Conservation (phyloP, 2,888 invertebrate genomes). For the Portevinia maculata region DNA sequence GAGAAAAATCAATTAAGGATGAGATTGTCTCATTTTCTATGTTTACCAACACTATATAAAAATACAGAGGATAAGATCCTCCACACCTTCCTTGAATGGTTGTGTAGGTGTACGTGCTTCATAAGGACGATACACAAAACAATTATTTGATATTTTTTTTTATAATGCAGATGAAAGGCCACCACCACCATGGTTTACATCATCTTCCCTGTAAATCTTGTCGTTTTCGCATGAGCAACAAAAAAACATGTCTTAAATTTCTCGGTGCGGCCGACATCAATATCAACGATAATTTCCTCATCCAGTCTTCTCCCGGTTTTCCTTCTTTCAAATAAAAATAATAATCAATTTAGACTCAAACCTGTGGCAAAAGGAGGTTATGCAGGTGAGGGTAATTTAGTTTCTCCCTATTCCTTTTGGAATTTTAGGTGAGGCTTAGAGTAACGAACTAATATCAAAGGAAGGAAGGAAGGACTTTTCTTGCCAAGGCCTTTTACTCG, state of each 20-base stretch:
- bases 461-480: constrained; percentile 58
- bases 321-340: constrained; percentile 65
- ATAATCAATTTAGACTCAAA: constrained; percentile 69
- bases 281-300: constrained; percentile 62
- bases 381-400: constrained; percentile 61
- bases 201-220: neutral
- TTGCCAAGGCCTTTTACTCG: constrained; percentile 16
- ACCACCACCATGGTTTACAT: neutral
- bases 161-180: constrained; percentile 30
- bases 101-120: constrained; percentile 37
- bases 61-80: constrained; percentile 32
- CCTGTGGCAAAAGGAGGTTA: neutral
- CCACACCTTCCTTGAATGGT: constrained; percentile 11
- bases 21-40: constrained; percentile 49
- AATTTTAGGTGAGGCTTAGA: constrained; percentile 51
- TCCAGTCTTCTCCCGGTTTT: constrained; percentile 6
- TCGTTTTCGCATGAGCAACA: neutral
- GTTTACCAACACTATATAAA: constrained; percentile 49
- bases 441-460: constrained; percentile 72
- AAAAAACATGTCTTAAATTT: constrained; percentile 53
- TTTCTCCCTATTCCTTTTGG: neutral
- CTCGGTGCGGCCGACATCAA: constrained; percentile 56
- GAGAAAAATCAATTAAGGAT: constrained; percentile 55
- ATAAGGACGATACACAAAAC: constrained; percentile 9
- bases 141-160: constrained; percentile 22